Evolutionary conservation across 2,113 vertebrate genomes (phyloP), one percentile per base, ranked within the genome.

Genomic region (Mungos mungo): DNA sequence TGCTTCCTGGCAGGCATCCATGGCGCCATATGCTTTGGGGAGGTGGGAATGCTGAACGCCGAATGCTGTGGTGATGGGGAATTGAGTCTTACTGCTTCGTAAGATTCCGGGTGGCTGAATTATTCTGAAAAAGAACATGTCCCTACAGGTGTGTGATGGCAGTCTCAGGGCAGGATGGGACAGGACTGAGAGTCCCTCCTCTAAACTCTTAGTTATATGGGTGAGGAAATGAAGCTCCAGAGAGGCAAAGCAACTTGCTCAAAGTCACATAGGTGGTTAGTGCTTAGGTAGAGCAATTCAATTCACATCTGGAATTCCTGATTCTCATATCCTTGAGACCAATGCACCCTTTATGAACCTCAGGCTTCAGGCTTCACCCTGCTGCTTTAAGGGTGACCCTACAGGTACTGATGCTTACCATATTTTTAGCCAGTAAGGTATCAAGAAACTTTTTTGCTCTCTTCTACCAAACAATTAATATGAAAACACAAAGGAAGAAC

Each of bases 61-160:
- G 81, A 96, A 95, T 96, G 92, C 97, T 96, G 86, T 96, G 88
- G 35, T 90, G 97, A 84, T 57, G 81, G 95, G 95, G 81, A 87
- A 86, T 96, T 97, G 93, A 98, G 71, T 95, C 97, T 96, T 97
- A 86, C 71, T 95, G 95, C 92, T 98, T 98, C 83, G 47, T 90
- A 76, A 77, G 95, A 97, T 90, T 96, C 74, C 0, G 27, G 63
- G 88, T 90, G 47, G 66, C 87, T 88, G 84, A 86, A 93, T 12
- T 79, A 41, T 94, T 97, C 92, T 88, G 88, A 85, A 97, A 92
- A 95, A 94, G 81, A 95, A 85, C 47, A 31, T 21, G 66, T 90
- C 81, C 94, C 88, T 69, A 3, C 85, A 96, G 92, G 93, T 95
- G 84, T 97, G 97, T 41, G 66, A 60, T 31, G 79, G 90, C 35